Conservation (phyloP, 2,797 vertebrate species). For the Hemitrygon akajei region DNA sequence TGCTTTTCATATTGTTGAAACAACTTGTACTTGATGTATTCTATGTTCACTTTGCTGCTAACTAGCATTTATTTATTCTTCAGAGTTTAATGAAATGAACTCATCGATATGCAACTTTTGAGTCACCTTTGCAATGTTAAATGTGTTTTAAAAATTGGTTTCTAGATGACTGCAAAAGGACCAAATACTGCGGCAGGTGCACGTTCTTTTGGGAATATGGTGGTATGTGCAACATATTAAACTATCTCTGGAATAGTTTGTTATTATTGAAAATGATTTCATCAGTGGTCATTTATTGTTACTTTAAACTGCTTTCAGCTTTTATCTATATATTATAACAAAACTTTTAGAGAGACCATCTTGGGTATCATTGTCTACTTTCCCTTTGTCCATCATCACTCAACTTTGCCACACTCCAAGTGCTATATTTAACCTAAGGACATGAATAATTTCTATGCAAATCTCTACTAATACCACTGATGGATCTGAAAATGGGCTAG, state of each 20-base stretch:
- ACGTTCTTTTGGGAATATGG: conserved; percentile 75
- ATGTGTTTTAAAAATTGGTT: conserved; percentile 38
- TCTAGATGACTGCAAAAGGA: conserved; percentile 83
- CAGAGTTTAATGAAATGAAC: not conserved
- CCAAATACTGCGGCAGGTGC: conserved; percentile 70
- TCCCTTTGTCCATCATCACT: not conserved
- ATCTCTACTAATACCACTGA: not conserved
- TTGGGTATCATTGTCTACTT: not conserved
- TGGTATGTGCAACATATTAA: conserved; percentile 58
- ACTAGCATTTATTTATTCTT: not conserved
- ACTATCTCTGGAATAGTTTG: conserved; percentile 14
- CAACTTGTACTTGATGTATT: not conserved
- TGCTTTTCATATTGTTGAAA: not conserved
- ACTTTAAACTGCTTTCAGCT: not conserved
- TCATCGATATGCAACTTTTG: not conserved
- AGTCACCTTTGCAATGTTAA: not conserved
- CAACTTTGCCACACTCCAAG: not conserved
- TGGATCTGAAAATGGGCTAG: not conserved
- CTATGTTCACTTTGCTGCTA: not conserved
- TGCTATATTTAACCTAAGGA: not conserved
- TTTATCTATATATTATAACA: too few species aligned
- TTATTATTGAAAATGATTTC: not conserved
- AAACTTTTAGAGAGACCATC: not conserved
- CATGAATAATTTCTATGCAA: not conserved
- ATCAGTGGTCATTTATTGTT: not conserved